These are phyloP conservation scores for Petrophora chlorosata DNA, from an alignment of 2,888 invertebrate genomes.

Conservation along the genomic window DNA sequence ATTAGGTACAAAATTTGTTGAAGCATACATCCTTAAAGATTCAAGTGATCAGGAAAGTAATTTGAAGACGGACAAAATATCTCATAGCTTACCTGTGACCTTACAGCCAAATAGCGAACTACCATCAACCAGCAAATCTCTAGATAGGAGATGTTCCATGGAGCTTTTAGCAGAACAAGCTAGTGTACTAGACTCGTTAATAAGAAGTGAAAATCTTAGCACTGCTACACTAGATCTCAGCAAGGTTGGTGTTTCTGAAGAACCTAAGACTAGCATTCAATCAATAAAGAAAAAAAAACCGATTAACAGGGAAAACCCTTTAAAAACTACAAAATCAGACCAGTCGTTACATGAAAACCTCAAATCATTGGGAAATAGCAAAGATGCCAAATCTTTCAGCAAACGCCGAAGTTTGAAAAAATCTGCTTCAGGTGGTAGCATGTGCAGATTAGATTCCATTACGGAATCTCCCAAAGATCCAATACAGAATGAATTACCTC, in stretches of 20 bases:
- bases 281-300: slow-evolving; percentile 45
- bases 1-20: slow-evolving; percentile 89
- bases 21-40: slow-evolving; percentile 89
- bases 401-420: slow-evolving; percentile 72
- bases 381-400: slow-evolving; percentile 37
- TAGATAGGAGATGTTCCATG: slow-evolving; percentile 81
- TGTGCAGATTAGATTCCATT: slow-evolving; percentile 74
- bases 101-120: slow-evolving; percentile 30
- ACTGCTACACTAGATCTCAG: slow-evolving; percentile 72
- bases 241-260: slow-evolving; percentile 62
- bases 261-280: slow-evolving; percentile 36
- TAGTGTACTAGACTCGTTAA: slow-evolving; percentile 77
- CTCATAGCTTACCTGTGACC: slow-evolving; percentile 35
- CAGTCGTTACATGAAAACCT: slow-evolving; percentile 69
- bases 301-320: slow-evolving; percentile 49
- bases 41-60: slow-evolving; percentile 63
- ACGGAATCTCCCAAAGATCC: slow-evolving; percentile 69
- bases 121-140: slow-evolving; percentile 49
- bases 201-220: slow-evolving; percentile 80
- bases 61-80: slow-evolving; percentile 21
- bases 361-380: slow-evolving; percentile 50
- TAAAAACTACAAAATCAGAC: slow-evolving; percentile 76
- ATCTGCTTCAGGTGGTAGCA: slow-evolving; percentile 71
- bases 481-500: slow-evolving; percentile 55
- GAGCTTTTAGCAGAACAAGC: slow-evolving; percentile 84